Percentiles rank a stretch among this genome's conserved stretches.
Conservation (phyloP, 2,797 vertebrate genomes). For the Lepidocolaptes lacrymiger region DNA sequence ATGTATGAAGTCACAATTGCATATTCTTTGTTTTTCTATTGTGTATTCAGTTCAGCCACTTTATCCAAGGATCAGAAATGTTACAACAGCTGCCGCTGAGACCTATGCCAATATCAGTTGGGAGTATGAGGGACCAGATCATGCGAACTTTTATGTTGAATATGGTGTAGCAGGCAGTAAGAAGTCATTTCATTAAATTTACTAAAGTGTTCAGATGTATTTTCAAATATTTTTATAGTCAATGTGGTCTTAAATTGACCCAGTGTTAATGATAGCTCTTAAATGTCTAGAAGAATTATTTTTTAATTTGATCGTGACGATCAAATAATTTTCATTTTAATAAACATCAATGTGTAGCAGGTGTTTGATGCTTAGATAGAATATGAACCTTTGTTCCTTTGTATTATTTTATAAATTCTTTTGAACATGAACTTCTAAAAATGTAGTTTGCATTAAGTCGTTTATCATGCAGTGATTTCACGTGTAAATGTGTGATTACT, state of each 20-base stretch:
- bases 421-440: neutral
- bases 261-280: conserved; percentile 33
- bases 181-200: conserved; percentile 77
- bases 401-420: conserved; percentile 10
- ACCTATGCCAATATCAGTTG: conserved; percentile 92
- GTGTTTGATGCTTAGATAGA: conserved; percentile 2
- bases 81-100: conserved; percentile 85
- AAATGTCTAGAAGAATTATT: neutral
- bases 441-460: neutral
- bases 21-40: conserved; percentile 83
- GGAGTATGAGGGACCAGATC: conserved; percentile 92
- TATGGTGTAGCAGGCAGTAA: conserved; percentile 94
- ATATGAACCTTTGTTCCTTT: conserved; percentile 60
- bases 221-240: conserved; percentile 40
- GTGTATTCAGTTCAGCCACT: conserved; percentile 82
- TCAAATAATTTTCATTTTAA: conserved; percentile 2
- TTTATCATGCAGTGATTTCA: neutral
- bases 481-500: neutral
- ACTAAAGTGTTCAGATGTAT: conserved; percentile 51
- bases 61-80: conserved; percentile 87
- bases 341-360: neutral
- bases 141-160: conserved; percentile 91
- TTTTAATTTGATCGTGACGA: neutral
- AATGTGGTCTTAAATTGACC: neutral
- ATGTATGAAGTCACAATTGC: conserved; percentile 50